Conservation (phyloP, 2,888 invertebrate species). For the Eristalinus sepulchralis region DNA sequence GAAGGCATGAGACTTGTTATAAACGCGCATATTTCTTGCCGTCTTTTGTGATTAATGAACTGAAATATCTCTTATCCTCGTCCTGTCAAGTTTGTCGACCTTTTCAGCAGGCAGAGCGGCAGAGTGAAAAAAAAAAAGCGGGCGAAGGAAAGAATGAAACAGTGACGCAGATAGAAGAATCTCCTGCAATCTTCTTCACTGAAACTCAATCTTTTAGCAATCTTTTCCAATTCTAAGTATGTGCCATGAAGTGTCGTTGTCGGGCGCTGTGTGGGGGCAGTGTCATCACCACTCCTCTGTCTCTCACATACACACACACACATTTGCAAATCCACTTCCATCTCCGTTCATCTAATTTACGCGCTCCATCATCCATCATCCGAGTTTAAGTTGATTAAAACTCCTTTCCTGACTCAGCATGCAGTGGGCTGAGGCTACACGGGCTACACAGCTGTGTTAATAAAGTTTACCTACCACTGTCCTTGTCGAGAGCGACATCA, state of each 20-base stretch:
- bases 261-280: constrained; percentile 5
- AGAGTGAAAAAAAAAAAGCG: constrained; percentile 8
- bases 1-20: constrained; percentile 30
- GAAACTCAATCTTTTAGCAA: constrained; percentile 65
- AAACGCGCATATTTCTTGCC: constrained; percentile 29
- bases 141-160: background rate
- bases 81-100: constrained; percentile 44
- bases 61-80: constrained; percentile 65
- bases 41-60: constrained; percentile 63
- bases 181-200: constrained; percentile 53
- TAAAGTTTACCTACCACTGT: constrained; percentile 49
- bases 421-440: background rate
- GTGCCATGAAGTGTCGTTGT: constrained; percentile 25
- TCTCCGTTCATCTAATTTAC: constrained; percentile 67
- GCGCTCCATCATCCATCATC: constrained; percentile 61
- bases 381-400: constrained; percentile 64
- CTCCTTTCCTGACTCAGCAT: constrained; percentile 30
- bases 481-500: constrained; percentile 38
- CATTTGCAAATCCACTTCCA: constrained; percentile 49
- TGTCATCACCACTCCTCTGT: constrained; percentile 26
- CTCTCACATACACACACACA: background rate
- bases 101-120: background rate
- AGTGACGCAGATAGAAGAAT: constrained; percentile 28
- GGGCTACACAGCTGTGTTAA: constrained; percentile 31
- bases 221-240: constrained; percentile 60